phyloP scores from a whole-genome alignment of 2,113 vertebrate genomes.

The Noturus placidus region DNA sequence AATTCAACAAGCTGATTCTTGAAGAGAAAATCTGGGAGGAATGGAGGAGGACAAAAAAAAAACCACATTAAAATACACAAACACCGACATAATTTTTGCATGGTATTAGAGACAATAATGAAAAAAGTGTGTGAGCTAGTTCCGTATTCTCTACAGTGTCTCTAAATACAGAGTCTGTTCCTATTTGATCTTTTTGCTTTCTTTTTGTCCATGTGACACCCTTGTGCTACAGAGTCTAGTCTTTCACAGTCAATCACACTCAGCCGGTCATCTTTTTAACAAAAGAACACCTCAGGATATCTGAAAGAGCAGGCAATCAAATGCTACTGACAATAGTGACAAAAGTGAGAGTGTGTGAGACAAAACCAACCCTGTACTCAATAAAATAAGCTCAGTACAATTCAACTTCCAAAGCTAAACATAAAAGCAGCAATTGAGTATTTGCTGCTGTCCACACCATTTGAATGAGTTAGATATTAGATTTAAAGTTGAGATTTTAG shows the following conservation, averaged over 20 bases:
- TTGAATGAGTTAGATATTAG: background rate
- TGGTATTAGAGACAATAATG: slow-evolving; percentile 6
- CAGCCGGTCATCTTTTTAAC: slow-evolving; percentile 13
- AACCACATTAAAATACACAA: background rate
- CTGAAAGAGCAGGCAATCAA: background rate
- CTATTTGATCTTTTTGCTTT: background rate
- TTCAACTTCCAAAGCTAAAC: background rate
- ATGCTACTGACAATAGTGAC: slow-evolving; percentile 27
- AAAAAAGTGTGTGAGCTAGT: background rate
- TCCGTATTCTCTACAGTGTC: background rate
- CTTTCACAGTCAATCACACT: slow-evolving; percentile 5
- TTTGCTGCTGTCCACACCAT: background rate
- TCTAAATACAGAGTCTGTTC: slow-evolving; percentile 20
- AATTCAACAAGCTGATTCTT: slow-evolving; percentile 13
- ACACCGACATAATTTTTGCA: slow-evolving; percentile 9
- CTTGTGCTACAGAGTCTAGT: background rate
- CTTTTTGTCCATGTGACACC: slow-evolving; percentile 15
- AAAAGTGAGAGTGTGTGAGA: background rate
- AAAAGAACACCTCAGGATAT: slow-evolving; percentile 13
- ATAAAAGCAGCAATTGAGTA: background rate
- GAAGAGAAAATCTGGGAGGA: background rate
- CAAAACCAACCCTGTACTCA: background rate
- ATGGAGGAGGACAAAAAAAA: background rate
- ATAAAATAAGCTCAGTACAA: background rate
- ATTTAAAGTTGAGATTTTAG: slow-evolving; percentile 28